These are phyloP conservation scores for mouse (Mus musculus) DNA, from an alignment of 2,113 vertebrate genomes.

Conservation along the genomic window DNA sequence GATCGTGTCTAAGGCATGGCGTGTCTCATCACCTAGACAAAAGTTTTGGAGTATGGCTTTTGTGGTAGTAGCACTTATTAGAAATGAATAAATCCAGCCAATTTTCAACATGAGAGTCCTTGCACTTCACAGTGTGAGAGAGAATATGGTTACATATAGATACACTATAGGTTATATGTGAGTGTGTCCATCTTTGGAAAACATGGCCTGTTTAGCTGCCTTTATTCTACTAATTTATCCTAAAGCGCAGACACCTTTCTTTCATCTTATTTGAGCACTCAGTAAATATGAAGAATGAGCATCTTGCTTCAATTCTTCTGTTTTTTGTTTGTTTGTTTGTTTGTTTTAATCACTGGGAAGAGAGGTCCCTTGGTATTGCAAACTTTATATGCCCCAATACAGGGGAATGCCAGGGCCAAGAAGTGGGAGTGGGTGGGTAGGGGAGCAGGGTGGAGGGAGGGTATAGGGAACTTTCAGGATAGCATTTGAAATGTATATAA, in stretches of 20 bases:
- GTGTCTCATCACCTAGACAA: background rate
- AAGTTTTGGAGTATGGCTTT: background rate
- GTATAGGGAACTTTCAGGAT: too few species aligned
- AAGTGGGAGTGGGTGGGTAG: too few species aligned
- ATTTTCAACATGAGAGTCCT: background rate
- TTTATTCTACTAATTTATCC: background rate
- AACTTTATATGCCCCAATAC: too few species aligned
- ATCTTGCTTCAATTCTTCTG: background rate
- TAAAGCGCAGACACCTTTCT: too few species aligned
- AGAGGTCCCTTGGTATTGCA: too few species aligned
- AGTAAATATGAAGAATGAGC: background rate
- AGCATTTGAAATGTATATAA: too few species aligned
- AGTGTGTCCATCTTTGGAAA: background rate
- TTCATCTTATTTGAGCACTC: background rate
- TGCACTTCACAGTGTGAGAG: background rate
- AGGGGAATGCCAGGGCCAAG: too few species aligned
- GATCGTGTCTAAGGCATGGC: accelerated
- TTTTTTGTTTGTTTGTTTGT: too few species aligned
- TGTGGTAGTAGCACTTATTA: background rate
- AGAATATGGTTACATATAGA: background rate
- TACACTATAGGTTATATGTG: background rate
- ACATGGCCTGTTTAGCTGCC: background rate
- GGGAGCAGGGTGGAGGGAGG: too few species aligned
- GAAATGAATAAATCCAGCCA: background rate
- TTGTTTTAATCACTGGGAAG: too few species aligned